Conservation (phyloP, 2,888 invertebrate species). For the Eudemis profundana region DNA sequence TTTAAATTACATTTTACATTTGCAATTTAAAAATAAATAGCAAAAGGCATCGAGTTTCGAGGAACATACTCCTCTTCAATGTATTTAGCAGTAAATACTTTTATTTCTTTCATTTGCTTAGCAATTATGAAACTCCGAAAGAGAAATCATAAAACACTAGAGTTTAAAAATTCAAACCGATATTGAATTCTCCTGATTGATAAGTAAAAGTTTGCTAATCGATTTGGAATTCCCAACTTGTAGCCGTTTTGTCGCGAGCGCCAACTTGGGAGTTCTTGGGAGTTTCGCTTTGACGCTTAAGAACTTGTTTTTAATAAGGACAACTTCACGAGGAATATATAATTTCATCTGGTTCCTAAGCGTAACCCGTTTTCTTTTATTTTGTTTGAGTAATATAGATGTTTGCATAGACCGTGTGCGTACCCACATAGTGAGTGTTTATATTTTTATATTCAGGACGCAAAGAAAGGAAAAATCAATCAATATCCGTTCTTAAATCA, state of each 20-base stretch:
- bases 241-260: conserved; percentile 22
- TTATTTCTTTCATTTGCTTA: too few relatives aligned
- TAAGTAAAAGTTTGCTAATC: conserved; percentile 11
- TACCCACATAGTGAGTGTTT: too few relatives aligned
- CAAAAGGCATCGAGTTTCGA: too few relatives aligned
- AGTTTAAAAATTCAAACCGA: not conserved
- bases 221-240: conserved; percentile 3
- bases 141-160: not conserved
- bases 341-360: not conserved
- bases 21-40: too few relatives aligned
- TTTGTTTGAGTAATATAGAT: not conserved
- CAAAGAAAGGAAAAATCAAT: too few relatives aligned
- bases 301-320: conserved; percentile 38
- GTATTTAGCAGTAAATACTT: too few relatives aligned
- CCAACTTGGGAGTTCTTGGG: conserved; percentile 3
- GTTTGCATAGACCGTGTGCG: too few relatives aligned
- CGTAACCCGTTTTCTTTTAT: conserved; percentile 1
- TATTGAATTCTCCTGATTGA: conserved; percentile 9
- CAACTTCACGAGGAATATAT: conserved; percentile 1
- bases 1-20: too few relatives aligned
- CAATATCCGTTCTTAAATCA: too few relatives aligned
- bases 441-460: too few relatives aligned
- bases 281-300: conserved; percentile 21
- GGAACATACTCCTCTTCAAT: too few relatives aligned
- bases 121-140: too few relatives aligned